Evolutionary conservation across 2,797 vertebrate genomes (phyloP).

Genomic region (Periophthalmus magnuspinnatus): DNA sequence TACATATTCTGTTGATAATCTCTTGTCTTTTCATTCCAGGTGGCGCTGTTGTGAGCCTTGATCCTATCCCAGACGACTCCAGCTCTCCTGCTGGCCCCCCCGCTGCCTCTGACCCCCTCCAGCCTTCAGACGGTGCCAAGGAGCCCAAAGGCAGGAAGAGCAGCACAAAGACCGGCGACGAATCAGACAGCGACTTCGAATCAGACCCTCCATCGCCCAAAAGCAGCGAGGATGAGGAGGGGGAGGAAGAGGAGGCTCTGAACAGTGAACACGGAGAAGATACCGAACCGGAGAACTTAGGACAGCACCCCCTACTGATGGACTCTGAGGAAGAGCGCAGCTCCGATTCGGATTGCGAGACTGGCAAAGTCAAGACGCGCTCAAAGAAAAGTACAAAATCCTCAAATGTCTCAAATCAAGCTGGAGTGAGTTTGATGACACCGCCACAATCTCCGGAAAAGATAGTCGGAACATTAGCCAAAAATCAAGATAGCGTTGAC

Average conservation of each 20-base stretch:
- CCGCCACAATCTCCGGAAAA: conserved; percentile 38
- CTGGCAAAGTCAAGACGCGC: conserved; percentile 59
- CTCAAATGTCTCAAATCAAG: conserved; percentile 2
- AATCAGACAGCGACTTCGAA: conserved; percentile 96
- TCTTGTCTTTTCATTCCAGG: conserved; percentile 65
- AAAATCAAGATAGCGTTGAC: conserved; percentile 74
- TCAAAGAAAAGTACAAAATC: conserved; percentile 45
- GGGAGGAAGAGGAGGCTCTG: conserved; percentile 88
- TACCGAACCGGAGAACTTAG: conserved; percentile 87
- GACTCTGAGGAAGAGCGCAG: conserved; percentile 92
- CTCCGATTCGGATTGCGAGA: conserved; percentile 85
- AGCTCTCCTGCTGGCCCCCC: accelerated
- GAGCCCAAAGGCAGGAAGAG: conserved; percentile 74
- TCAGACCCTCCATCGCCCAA: conserved; percentile 94
- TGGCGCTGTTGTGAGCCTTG: conserved; percentile 49
- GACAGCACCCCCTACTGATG: conserved; percentile 89
- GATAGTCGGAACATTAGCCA: neutral
- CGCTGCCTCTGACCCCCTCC: neutral
- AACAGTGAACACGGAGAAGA: conserved; percentile 90
- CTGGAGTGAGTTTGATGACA: conserved; percentile 27
- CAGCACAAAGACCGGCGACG: conserved; percentile 59
- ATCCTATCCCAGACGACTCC: conserved; percentile 64
- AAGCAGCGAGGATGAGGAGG: conserved; percentile 94
- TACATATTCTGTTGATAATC: no score
- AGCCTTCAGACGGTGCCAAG: conserved; percentile 38